phyloP scores from a whole-genome alignment of 2,113 vertebrate species.

The Tachysurus vachellii region DNA sequence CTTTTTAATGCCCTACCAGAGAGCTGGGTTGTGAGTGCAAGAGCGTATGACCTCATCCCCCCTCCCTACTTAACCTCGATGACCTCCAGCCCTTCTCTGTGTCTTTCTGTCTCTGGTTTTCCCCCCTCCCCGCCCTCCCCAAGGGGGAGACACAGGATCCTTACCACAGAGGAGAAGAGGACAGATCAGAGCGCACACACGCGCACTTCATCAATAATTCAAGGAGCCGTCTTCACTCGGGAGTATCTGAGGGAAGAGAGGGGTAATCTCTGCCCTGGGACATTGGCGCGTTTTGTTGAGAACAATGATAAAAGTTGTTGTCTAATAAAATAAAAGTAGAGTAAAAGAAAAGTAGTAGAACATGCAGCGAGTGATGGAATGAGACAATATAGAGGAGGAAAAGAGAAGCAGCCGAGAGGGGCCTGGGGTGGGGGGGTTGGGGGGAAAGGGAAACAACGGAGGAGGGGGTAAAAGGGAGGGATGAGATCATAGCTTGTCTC shows the following conservation, averaged over 20 bases:
- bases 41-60: conserved; percentile 62
- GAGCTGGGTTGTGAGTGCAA: conserved; percentile 24
- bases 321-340: conserved; percentile 18
- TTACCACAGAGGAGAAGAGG: conserved; percentile 66
- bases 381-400: conserved; percentile 23
- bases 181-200: conserved; percentile 29
- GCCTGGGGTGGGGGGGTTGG: conserved; percentile 56
- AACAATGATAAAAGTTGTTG: conserved; percentile 19
- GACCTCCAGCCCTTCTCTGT: conserved; percentile 65
- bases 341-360: conserved; percentile 54
- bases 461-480: conserved; percentile 59
- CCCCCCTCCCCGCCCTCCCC: conserved; percentile 43
- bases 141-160: conserved; percentile 74
- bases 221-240: conserved; percentile 63
- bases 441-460: conserved; percentile 44
- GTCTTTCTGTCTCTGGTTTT: conserved; percentile 52
- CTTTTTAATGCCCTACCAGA: not conserved
- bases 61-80: conserved; percentile 74
- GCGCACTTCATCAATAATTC: conserved; percentile 74
- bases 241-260: conserved; percentile 56
- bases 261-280: conserved; percentile 77
- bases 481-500: conserved; percentile 82
- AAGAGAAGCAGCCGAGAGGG: conserved; percentile 47
- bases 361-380: conserved; percentile 47
- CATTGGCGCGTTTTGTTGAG: conserved; percentile 61